phyloP scores from a whole-genome alignment of 2,888 invertebrate genomes.

The Mesoligia furuncula region DNA sequence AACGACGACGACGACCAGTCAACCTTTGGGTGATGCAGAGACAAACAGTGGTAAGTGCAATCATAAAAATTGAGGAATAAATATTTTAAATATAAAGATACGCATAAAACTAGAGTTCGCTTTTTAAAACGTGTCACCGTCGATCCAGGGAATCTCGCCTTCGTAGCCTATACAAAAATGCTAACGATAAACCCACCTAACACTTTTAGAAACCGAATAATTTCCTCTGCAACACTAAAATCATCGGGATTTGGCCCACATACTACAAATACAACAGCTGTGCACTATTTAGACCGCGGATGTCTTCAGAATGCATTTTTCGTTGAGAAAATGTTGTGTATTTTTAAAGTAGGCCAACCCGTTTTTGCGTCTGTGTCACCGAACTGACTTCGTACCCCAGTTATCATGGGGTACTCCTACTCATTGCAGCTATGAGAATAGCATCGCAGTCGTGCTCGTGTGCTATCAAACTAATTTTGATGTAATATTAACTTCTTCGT shows the following conservation, averaged over 20 bases:
- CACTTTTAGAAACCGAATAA: neutral
- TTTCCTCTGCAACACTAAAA: constrained; percentile 53
- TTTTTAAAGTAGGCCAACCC: constrained; percentile 52
- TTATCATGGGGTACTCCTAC: constrained; percentile 7
- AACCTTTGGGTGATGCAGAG: no score
- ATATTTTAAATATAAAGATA: no score
- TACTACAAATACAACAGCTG: constrained; percentile 64
- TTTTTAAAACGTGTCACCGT: neutral
- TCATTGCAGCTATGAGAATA: neutral
- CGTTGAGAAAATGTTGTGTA: constrained; percentile 54
- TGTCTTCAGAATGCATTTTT: constrained; percentile 80
- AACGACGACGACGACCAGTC: no score
- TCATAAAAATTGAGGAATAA: no score
- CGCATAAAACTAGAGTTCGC: no score
- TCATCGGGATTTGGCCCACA: constrained; percentile 75
- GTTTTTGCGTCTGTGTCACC: constrained; percentile 24
- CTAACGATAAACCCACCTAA: neutral
- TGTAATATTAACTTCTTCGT: neutral
- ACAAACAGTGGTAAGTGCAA: no score
- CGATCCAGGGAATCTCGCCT: neutral
- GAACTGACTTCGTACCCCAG: constrained; percentile 17
- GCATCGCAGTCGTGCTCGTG: neutral
- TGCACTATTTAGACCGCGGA: constrained; percentile 73
- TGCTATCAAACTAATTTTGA: neutral
- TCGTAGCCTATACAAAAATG: neutral